Base-by-base conservation (phyloP, 2,797 vertebrate species). In the Eulemur mongoz region DNA sequence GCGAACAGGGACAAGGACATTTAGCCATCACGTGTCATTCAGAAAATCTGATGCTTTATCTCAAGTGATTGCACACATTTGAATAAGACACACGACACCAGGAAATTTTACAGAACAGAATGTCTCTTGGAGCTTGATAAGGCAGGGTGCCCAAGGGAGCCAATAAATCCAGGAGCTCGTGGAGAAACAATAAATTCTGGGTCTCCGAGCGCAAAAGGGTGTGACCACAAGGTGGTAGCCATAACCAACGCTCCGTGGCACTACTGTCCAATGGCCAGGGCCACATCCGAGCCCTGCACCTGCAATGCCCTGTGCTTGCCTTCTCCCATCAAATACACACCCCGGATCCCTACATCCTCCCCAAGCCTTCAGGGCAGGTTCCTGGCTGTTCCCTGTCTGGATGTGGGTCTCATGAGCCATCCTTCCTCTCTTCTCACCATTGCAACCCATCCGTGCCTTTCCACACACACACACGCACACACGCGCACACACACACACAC, bases 31-130 rank as follows among this genome's bases (percentile, higher is more conserved):
- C 1, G 1, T 50, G 22, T 54, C 63, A 91, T 88, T 90, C 78
- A 92, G 95, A 89, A 95, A 88, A 69, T 78, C 80, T 32, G 84
- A 92, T 43, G 43, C 61, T 94, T 96, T 96, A 96, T 95, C 94
- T 91, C 82, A 81, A 93, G 61, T 63, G 57, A 96, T 30, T 93
- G 7, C 2, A 3, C 14, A 50, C 63, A 78, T 89, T 75, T 88
- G 83, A 91, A 30, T 89, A 92, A 91, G 54, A 78, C 50, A 57
- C 1, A 8, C 9, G 3, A 57, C 5, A 8, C 73, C 45, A 59
- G 89, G 73, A 96, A 89, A 59, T 48, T 59, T 81, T 84, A 48
- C 43, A 75, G 59, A 88, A 50, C 67, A 92, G 54, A 96, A 81
- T 75, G 50, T n/a, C 73, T 95, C 93, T 85, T 48, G 2, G 52